Percentiles rank a stretch among this genome's conserved stretches.
Conservation (phyloP, 2,888 invertebrate species). For the Drosophila lacicola region DNA sequence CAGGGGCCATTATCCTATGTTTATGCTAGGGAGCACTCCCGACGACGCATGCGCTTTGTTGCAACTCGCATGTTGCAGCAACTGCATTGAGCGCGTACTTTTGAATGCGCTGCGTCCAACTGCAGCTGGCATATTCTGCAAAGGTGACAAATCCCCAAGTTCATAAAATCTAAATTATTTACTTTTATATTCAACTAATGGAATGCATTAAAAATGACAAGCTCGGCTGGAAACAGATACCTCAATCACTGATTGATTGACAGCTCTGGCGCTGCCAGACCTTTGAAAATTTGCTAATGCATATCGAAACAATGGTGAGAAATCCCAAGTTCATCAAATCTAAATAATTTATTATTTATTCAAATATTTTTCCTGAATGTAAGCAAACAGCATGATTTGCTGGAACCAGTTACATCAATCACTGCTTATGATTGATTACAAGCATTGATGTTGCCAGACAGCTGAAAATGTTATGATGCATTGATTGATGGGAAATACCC, state of each 20-base stretch:
- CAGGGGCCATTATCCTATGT: constrained; percentile 71
- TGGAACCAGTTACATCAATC: too few species aligned
- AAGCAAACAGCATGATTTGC: too few species aligned
- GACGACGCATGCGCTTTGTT: constrained; percentile 59
- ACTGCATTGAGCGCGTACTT: constrained; percentile 30
- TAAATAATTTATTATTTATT: too few species aligned
- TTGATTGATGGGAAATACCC: too few species aligned
- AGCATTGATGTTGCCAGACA: too few species aligned
- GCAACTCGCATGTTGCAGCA: constrained; percentile 27
- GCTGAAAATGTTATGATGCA: too few species aligned
- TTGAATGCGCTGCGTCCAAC: constrained; percentile 1
- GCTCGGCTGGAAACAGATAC: too few species aligned
- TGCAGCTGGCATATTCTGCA: neutral
- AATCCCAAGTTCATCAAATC: too few species aligned
- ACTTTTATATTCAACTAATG: neutral
- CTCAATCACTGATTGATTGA: neutral
- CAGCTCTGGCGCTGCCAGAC: neutral
- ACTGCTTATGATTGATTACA: too few species aligned
- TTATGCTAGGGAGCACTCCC: constrained; percentile 17
- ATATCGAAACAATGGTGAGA: too few species aligned
- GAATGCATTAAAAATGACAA: too few species aligned
- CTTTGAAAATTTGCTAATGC: neutral
- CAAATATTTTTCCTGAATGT: too few species aligned
- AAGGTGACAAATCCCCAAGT: neutral
- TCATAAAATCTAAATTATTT: neutral